phyloP scores from a whole-genome alignment of 2,888 invertebrate genomes.

The Cataglyphis livida region DNA sequence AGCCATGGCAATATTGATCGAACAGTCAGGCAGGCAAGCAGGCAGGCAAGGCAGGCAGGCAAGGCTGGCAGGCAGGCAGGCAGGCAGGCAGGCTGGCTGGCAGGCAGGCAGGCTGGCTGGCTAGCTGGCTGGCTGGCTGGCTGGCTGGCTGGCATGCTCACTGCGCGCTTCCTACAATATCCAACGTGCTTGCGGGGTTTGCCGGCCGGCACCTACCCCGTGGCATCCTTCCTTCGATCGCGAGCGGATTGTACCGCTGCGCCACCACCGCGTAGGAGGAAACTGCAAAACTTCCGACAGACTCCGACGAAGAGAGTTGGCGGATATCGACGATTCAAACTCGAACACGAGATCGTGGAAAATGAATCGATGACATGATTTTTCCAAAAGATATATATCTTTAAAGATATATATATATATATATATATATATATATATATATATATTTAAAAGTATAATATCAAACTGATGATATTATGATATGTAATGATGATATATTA shows the following conservation, averaged over 20 bases:
- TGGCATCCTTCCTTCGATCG: conserved; percentile 65
- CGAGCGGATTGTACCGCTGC: conserved; percentile 36
- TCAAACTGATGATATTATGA: not conserved
- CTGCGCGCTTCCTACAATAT: conserved; percentile 60
- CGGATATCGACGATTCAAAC: conserved; percentile 56
- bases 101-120: conserved; percentile 54
- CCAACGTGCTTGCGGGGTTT: conserved; percentile 71
- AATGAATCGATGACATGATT: not conserved
- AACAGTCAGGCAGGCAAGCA: conserved; percentile 67
- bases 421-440: not conserved
- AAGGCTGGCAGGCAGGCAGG: conserved; percentile 59
- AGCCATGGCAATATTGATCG: conserved; percentile 84
- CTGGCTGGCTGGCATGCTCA: conserved; percentile 60
- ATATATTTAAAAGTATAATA: not conserved
- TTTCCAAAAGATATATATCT: not conserved
- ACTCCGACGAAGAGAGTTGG: conserved; percentile 57
- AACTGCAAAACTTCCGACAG: conserved; percentile 56
- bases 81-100: conserved; percentile 27
- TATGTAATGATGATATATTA: not conserved
- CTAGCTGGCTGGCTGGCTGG: conserved; percentile 25
- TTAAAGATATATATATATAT: not conserved
- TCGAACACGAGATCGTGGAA: conserved; percentile 22
- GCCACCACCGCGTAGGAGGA: conserved; percentile 30
- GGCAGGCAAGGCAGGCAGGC: conserved; percentile 61
- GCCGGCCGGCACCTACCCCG: conserved; percentile 55